phyloP scores from a whole-genome alignment of 2,888 invertebrate genomes.

The Gari tellinella region DNA sequence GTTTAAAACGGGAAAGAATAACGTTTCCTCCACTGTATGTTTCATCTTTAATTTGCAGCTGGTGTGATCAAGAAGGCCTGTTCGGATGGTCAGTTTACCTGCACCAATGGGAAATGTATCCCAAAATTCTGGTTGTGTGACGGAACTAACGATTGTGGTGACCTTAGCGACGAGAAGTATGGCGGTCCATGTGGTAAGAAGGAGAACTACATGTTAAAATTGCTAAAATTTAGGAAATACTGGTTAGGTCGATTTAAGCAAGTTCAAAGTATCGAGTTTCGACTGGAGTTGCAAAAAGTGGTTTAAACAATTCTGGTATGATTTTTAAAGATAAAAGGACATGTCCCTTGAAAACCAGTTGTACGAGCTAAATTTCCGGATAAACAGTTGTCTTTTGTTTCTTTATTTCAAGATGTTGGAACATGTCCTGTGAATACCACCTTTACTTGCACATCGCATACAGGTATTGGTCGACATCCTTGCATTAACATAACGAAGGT shows the following conservation, averaged over 20 bases:
- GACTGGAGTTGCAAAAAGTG: no score
- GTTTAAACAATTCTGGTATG: no score
- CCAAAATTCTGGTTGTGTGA: conserved; percentile 89
- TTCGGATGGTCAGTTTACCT: conserved; percentile 81
- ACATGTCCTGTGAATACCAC: conserved; percentile 7
- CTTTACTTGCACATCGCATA: conserved; percentile 79
- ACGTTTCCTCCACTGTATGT: not conserved
- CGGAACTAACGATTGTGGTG: conserved; percentile 98
- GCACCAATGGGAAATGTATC: conserved; percentile 81
- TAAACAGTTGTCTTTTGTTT: not conserved
- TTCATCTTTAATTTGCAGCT: conserved; percentile 3
- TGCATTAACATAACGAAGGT: conserved; percentile 78
- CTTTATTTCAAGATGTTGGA: conserved; percentile 1
- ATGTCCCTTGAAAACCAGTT: no score
- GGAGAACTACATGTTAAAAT: no score
- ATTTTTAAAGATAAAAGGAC: no score
- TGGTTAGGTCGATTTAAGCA: no score
- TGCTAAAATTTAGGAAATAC: no score
- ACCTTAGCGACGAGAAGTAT: conserved; percentile 85
- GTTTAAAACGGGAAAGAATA: no score
- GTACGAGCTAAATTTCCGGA: no score
- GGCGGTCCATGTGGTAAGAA: conserved; percentile 74
- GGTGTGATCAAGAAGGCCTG: conserved; percentile 6
- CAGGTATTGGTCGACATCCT: conserved; percentile 73
- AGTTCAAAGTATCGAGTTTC: no score